phyloP scores from a whole-genome alignment of 2,113 vertebrate species.

The Columbina picui region DNA sequence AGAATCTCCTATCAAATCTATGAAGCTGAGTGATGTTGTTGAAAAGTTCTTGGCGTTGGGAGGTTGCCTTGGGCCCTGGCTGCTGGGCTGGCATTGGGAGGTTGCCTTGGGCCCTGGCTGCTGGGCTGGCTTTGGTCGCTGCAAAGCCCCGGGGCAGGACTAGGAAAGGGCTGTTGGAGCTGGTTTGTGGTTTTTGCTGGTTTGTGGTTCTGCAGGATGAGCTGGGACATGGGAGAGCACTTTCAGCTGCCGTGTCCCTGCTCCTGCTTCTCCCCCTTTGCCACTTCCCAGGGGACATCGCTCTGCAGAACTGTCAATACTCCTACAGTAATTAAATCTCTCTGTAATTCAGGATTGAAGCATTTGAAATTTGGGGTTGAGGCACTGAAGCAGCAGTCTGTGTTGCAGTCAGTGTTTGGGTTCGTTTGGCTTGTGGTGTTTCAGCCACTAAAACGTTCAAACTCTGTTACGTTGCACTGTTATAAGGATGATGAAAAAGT shows the following conservation, averaged over 20 bases:
- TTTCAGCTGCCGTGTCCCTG: not conserved
- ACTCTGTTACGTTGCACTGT: not conserved
- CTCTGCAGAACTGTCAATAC: not conserved
- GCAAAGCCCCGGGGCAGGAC: not conserved
- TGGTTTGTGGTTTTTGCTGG: not conserved
- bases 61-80: not conserved
- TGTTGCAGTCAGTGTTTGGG: not conserved
- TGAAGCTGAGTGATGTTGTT: not conserved
- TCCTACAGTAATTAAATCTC: not conserved
- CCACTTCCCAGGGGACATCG: not conserved
- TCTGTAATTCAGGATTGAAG: not conserved
- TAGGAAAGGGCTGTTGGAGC: not conserved
- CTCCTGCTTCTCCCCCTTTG: not conserved
- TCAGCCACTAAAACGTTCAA: not conserved
- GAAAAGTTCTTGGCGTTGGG: not conserved
- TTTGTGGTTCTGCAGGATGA: not conserved
- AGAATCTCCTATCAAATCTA: not conserved
- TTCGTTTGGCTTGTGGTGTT: not conserved
- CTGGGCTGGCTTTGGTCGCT: not conserved
- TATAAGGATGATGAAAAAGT: not conserved
- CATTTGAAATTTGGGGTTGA: not conserved
- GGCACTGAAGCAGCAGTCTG: not conserved
- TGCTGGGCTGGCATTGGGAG: not conserved
- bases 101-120: not conserved
- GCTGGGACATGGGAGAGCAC: not conserved